Conservation (phyloP, 2,797 vertebrate genomes). For the Karalla daura region DNA sequence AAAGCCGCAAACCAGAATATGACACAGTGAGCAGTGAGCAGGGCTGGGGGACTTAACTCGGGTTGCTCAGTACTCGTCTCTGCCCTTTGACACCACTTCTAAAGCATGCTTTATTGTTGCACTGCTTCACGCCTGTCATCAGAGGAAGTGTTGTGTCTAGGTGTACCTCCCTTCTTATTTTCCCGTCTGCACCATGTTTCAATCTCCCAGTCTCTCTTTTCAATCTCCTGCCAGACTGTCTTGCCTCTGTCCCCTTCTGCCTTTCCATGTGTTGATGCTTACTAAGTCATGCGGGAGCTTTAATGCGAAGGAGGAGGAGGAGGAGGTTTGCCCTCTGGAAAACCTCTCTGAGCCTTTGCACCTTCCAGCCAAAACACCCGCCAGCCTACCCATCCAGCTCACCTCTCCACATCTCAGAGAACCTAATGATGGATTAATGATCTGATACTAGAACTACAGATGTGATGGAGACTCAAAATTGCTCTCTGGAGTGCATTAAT, state of each 20-base stretch:
- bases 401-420: conserved; percentile 20
- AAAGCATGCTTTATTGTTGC: background rate
- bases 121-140: conserved; percentile 53
- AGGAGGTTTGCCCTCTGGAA: conserved; percentile 40
- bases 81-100: conserved; percentile 5
- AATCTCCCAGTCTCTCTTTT: conserved; percentile 16
- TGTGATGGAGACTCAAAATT: conserved; percentile 5
- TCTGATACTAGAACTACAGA: conserved; percentile 33
- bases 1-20: background rate
- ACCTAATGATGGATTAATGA: conserved; percentile 43
- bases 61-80: background rate
- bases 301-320: conserved; percentile 15
- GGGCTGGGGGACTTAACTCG: background rate
- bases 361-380: conserved; percentile 30
- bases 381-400: conserved; percentile 19
- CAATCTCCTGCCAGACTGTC: conserved; percentile 9
- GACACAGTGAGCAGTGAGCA: conserved; percentile 3
- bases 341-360: conserved; percentile 33
- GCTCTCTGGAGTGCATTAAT: conserved; percentile 41
- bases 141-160: conserved; percentile 60
- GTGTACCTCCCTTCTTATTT: conserved; percentile 30
- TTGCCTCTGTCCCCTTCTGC: conserved; percentile 18
- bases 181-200: conserved; percentile 49
- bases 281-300: conserved; percentile 24
- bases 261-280: conserved; percentile 40